Percentiles rank a stretch among this genome's conserved stretches.
These are phyloP conservation scores for Biston betularia DNA, from an alignment of 2,888 invertebrate species.

Conservation along the genomic window DNA sequence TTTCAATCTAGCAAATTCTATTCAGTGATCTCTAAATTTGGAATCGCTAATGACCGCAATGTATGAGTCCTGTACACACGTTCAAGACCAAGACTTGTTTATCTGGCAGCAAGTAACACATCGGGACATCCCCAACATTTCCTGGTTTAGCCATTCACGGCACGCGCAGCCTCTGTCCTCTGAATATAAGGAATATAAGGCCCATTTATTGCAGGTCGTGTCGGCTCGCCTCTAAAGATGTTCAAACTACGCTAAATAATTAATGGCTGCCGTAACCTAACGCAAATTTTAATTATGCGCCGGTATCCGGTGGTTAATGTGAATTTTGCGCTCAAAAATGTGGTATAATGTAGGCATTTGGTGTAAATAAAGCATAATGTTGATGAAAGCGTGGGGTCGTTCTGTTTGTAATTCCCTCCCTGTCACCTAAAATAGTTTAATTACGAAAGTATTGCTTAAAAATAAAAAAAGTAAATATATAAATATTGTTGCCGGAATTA, in stretches of 20 bases:
- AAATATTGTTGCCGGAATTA: too few species aligned
- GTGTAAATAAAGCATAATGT: slow-evolving; percentile 13
- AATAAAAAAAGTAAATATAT: too few species aligned
- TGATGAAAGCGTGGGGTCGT: not conserved
- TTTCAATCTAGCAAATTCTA: too few species aligned
- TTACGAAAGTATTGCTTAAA: too few species aligned
- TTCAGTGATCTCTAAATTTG: too few species aligned
- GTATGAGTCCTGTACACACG: too few species aligned
- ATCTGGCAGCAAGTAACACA: not conserved
- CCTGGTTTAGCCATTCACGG: slow-evolving; percentile 70
- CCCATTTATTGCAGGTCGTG: slow-evolving; percentile 79
- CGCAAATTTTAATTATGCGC: slow-evolving; percentile 75
- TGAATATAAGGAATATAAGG: slow-evolving; percentile 77
- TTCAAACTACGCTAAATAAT: slow-evolving; percentile 78
- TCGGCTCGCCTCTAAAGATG: slow-evolving; percentile 65
- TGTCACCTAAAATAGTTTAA: too few species aligned
- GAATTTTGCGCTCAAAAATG: slow-evolving; percentile 47
- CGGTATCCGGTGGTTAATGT: slow-evolving; percentile 47
- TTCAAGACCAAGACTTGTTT: not conserved
- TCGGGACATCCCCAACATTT: slow-evolving; percentile 20
- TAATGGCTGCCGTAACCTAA: slow-evolving; percentile 71
- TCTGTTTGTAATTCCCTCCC: too few species aligned
- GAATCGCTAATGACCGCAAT: too few species aligned
- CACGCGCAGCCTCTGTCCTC: slow-evolving; percentile 81
- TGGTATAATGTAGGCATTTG: slow-evolving; percentile 20